These are phyloP conservation scores for Sturnus vulgaris DNA, from an alignment of 2,113 vertebrate species.

Conservation along the genomic window DNA sequence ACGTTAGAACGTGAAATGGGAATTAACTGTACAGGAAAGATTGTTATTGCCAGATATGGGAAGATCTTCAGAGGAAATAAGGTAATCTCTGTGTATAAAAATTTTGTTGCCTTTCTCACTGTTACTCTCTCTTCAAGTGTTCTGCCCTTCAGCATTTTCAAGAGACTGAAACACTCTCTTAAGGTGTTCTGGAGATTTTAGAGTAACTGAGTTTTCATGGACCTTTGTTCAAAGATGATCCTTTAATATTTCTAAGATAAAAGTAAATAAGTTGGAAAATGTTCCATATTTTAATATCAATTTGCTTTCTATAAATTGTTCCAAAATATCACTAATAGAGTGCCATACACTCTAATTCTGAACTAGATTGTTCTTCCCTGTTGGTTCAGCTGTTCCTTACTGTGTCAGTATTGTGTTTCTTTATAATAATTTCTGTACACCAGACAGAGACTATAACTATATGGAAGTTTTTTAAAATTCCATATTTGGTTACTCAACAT, in stretches of 20 bases:
- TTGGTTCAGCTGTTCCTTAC: background rate
- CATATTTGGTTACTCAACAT: background rate
- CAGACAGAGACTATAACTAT: background rate
- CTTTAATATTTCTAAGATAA: background rate
- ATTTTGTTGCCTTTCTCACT: background rate
- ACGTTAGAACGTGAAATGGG: constrained; percentile 80
- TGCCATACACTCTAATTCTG: background rate
- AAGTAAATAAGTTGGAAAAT: background rate
- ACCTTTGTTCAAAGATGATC: background rate
- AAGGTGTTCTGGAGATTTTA: background rate
- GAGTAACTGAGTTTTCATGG: background rate
- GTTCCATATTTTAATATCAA: background rate
- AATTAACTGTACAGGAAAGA: constrained; percentile 86
- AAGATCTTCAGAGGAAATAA: constrained; percentile 97
- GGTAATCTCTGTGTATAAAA: constrained; percentile 64
- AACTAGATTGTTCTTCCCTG: background rate
- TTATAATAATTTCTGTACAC: background rate
- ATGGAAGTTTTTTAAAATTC: background rate
- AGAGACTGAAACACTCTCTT: background rate
- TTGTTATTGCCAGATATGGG: constrained; percentile 93
- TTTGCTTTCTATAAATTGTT: background rate
- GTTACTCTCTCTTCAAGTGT: background rate
- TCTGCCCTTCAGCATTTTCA: background rate
- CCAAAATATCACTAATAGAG: background rate
- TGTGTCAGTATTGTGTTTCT: background rate